These are phyloP conservation scores for Alosa sapidissima DNA, from an alignment of 2,797 vertebrate genomes.

Conservation along the genomic window DNA sequence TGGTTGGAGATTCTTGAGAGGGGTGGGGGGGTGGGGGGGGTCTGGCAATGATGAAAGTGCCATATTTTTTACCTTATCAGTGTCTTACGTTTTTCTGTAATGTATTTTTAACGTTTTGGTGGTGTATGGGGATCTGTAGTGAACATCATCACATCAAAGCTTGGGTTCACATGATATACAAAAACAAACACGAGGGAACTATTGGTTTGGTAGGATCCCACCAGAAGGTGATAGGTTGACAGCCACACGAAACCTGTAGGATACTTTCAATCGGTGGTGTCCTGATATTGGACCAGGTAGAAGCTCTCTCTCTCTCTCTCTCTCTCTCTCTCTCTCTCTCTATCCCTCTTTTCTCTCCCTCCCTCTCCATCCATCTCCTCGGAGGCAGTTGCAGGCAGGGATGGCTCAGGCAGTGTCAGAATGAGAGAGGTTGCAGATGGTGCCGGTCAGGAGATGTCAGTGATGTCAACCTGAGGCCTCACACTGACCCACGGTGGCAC, in stretches of 20 bases:
- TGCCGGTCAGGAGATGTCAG: neutral
- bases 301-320: neutral
- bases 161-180: neutral
- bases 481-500: neutral
- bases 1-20: conserved; percentile 47
- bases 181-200: neutral
- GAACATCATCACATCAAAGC: conserved; percentile 31
- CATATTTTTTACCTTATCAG: conserved; percentile 67
- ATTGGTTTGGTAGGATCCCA: neutral
- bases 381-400: neutral
- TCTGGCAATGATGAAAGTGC: conserved; percentile 71
- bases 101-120: conserved; percentile 41
- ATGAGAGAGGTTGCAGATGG: neutral
- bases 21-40: conserved; percentile 34
- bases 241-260: neutral
- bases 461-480: neutral
- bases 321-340: neutral
- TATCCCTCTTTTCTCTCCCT: neutral
- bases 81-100: conserved; percentile 66
- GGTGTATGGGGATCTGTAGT: conserved; percentile 28
- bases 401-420: neutral
- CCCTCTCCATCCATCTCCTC: neutral
- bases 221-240: neutral
- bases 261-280: neutral
- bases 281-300: neutral